Conservation (phyloP, 2,797 vertebrate genomes). For the Sebastes glaucus region DNA sequence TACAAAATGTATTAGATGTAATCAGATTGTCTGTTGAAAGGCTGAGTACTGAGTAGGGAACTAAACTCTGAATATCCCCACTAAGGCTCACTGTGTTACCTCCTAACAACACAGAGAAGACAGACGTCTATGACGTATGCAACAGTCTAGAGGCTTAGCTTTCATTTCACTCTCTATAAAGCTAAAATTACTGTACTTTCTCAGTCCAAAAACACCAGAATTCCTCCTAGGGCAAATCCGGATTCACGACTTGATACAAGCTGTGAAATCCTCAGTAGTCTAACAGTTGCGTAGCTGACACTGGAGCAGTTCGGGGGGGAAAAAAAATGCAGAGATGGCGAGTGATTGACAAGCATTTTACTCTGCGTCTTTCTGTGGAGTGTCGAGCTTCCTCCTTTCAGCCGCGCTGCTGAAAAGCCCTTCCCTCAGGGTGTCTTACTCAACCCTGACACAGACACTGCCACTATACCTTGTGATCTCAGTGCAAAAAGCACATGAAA, state of each 20-base stretch:
- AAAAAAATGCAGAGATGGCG: neutral
- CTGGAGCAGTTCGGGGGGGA: neutral
- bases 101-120: neutral
- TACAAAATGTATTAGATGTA: slow-evolving; percentile 1
- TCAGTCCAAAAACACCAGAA: slow-evolving; percentile 1
- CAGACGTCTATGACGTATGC: neutral
- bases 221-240: slow-evolving; percentile 9
- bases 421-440: slow-evolving; percentile 60
- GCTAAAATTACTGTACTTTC: neutral
- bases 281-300: slow-evolving; percentile 44
- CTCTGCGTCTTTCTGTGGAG: slow-evolving; percentile 40
- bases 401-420: slow-evolving; percentile 53
- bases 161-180: neutral
- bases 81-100: neutral
- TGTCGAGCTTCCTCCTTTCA: slow-evolving; percentile 48
- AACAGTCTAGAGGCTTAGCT: neutral
- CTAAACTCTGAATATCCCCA: slow-evolving; percentile 32
- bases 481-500: slow-evolving; percentile 66
- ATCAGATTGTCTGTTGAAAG: slow-evolving; percentile 14
- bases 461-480: slow-evolving; percentile 67
- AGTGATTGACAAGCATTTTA: slow-evolving; percentile 52
- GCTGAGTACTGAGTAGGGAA: neutral
- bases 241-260: slow-evolving; percentile 15
- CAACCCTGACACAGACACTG: slow-evolving; percentile 49
- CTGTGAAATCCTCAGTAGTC: slow-evolving; percentile 34